Conservation (phyloP, 2,113 vertebrate genomes). For the Poicephalus gulielmi region DNA sequence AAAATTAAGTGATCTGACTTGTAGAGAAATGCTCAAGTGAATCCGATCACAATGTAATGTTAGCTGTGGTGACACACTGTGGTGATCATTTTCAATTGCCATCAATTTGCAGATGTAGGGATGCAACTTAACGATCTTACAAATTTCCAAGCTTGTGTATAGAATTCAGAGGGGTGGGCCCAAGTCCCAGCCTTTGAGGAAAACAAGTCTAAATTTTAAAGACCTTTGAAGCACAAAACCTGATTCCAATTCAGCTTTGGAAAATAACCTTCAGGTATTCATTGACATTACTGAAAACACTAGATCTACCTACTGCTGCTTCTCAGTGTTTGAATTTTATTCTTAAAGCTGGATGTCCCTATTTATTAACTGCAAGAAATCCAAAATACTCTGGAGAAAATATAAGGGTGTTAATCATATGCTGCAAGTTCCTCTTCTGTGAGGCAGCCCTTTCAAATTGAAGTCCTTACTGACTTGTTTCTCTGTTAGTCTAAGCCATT, state of each 20-base stretch:
- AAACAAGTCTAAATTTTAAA: not conserved
- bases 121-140: not conserved
- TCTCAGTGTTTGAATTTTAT: not conserved
- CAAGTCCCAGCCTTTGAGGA: not conserved
- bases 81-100: constrained; percentile 32
- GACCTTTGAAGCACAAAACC: not conserved
- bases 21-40: not conserved
- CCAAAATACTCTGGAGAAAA: not conserved
- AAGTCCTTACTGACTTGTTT: not conserved
- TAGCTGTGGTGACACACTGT: constrained; percentile 47
- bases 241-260: not conserved
- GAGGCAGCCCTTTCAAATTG: not conserved
- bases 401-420: not conserved
- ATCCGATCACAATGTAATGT: not conserved
- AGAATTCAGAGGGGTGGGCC: not conserved
- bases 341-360: not conserved
- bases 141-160: not conserved
- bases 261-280: not conserved
- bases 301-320: not conserved
- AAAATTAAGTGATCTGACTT: not conserved
- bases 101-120: not conserved
- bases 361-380: not conserved
- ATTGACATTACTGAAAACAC: not conserved
- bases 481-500: constrained; percentile 14
- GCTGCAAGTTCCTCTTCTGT: not conserved